Evolutionary conservation across 2,113 vertebrate species (phyloP).

Genomic region (Mystacornis crossleyi): DNA sequence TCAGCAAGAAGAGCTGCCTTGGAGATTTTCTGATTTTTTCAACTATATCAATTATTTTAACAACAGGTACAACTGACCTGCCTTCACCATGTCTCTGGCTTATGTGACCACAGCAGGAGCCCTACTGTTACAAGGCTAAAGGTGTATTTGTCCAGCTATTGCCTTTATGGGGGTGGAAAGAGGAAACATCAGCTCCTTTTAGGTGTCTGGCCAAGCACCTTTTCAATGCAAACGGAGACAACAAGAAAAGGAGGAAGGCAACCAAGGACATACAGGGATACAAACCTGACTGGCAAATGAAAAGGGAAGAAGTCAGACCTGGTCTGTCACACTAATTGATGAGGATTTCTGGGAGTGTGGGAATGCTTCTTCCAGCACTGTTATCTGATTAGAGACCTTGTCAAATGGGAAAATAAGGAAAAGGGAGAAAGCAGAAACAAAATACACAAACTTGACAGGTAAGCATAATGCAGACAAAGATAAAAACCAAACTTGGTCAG

Average conservation of each 20-base stretch:
- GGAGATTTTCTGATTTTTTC: not conserved
- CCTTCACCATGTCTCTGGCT: not conserved
- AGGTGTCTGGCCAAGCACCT: not conserved
- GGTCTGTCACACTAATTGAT: not conserved
- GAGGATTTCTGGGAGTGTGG: not conserved
- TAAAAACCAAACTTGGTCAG: not conserved
- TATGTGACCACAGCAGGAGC: not conserved
- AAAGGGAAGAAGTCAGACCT: not conserved
- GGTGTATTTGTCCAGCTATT: not conserved
- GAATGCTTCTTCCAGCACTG: not conserved
- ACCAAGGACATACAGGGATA: not conserved
- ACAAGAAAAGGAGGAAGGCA: not conserved
- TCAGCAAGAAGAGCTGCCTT: not conserved
- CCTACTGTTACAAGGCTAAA: not conserved
- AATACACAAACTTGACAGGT: not conserved
- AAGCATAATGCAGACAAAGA: not conserved
- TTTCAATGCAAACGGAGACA: not conserved
- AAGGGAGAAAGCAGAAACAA: not conserved
- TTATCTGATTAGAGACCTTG: not conserved
- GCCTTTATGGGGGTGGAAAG: not conserved
- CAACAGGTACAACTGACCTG: not conserved
- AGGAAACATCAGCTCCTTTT: not conserved
- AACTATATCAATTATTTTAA: not conserved
- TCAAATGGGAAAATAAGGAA: not conserved
- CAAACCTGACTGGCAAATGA: not conserved